These are phyloP conservation scores for Nyctibius grandis DNA, from an alignment of 2,797 vertebrate species.

Conservation along the genomic window DNA sequence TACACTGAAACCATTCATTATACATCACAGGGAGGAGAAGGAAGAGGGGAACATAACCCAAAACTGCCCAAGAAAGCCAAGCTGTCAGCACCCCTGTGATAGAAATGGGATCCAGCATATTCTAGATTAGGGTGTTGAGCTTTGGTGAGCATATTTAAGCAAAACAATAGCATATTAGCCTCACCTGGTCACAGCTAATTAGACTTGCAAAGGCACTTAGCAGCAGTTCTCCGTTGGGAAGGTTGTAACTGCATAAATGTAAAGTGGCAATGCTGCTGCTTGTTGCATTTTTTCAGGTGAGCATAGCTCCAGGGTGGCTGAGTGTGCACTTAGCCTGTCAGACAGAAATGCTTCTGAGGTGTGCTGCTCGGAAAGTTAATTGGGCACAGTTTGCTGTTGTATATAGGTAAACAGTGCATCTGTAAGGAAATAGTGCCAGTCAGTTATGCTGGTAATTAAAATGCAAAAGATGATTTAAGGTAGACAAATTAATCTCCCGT, in stretches of 20 bases:
- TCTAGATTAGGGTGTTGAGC: not conserved
- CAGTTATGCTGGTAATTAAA: not conserved
- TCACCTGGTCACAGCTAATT: not conserved
- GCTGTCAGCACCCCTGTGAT: not conserved
- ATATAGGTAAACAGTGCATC: not conserved
- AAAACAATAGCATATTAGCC: not conserved
- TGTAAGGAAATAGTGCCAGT: not conserved
- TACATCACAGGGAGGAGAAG: not conserved
- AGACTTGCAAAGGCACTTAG: not conserved
- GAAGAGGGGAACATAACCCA: not conserved
- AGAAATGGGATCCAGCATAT: not conserved
- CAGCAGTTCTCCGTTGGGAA: not conserved
- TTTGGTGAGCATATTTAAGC: not conserved
- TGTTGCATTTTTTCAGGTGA: rapidly evolving
- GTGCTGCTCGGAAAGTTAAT: not conserved
- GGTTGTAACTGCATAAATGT: not conserved
- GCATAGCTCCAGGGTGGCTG: not conserved
- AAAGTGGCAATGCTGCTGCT: not conserved
- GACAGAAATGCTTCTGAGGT: not conserved
- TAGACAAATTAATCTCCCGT: not conserved
- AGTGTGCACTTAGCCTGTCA: rapidly evolving
- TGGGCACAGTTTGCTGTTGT: not conserved
- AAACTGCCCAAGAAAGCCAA: not conserved
- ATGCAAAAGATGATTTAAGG: not conserved
- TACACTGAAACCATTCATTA: not conserved